Conservation (phyloP, 92 coral and sea anemone genomes). For the Parazoanthus darwini region DNA sequence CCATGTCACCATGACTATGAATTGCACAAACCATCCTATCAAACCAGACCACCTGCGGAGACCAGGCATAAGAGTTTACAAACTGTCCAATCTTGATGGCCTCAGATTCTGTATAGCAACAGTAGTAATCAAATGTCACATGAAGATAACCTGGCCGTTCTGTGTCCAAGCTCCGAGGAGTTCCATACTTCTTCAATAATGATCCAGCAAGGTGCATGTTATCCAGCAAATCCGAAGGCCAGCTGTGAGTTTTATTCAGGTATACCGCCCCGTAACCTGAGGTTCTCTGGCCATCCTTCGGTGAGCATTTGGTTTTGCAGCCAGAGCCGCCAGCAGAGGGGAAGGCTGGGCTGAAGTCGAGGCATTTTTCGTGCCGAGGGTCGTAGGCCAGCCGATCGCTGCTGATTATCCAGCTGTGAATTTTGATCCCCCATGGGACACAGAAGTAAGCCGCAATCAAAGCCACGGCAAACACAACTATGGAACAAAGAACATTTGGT, state of each 20-base stretch:
- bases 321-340: constrained; percentile 62
- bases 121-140: constrained; percentile 59
- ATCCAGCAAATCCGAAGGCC: constrained; percentile 47
- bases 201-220: constrained; percentile 52
- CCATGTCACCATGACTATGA: constrained; percentile 49
- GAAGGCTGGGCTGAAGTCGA: constrained; percentile 48
- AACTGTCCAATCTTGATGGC: constrained; percentile 52
- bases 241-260: constrained; percentile 34
- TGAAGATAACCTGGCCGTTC: constrained; percentile 47
- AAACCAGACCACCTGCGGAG: constrained; percentile 50
- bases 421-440: background rate
- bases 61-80: constrained; percentile 46
- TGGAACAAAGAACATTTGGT: background rate
- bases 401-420: background rate
- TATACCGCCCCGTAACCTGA: constrained; percentile 12
- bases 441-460: background rate
- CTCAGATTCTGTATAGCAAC: constrained; percentile 56
- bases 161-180: constrained; percentile 50
- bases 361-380: constrained; percentile 41
- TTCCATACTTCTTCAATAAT: constrained; percentile 47
- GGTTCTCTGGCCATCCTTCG: constrained; percentile 3
- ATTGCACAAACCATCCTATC: constrained; percentile 58
- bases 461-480: background rate
- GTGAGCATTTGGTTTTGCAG: constrained; percentile 42
- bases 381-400: background rate